Evolutionary conservation across 2,888 invertebrate species (phyloP).

Genomic region (Ophraella communa): DNA sequence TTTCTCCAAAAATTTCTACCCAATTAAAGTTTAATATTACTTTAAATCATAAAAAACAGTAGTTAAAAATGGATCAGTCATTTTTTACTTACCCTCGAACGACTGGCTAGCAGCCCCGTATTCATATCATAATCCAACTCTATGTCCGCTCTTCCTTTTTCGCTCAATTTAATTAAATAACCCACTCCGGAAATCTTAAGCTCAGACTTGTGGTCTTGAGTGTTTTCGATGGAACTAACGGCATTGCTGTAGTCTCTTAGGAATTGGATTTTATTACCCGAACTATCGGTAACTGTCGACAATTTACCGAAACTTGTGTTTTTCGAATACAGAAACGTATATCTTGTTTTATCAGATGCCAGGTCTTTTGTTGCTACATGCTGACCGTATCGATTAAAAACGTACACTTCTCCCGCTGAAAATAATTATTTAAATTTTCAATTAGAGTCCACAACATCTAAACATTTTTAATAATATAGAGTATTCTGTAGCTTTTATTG

Average conservation of each 20-base stretch:
- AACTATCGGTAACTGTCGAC: slow-evolving; percentile 91
- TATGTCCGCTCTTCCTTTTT: slow-evolving; percentile 88
- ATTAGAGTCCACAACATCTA: too few relatives aligned
- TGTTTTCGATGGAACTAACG: slow-evolving; percentile 93
- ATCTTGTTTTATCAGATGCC: slow-evolving; percentile 92
- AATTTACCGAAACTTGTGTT: slow-evolving; percentile 95
- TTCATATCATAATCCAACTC: slow-evolving; percentile 90
- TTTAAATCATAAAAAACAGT: too few relatives aligned
- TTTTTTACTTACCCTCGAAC: slow-evolving; percentile 72
- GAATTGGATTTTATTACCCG: slow-evolving; percentile 91
- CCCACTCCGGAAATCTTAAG: slow-evolving; percentile 92
- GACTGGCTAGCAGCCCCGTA: slow-evolving; percentile 83
- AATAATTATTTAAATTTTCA: too few relatives aligned
- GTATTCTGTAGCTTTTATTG: too few relatives aligned
- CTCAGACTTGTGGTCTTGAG: slow-evolving; percentile 91
- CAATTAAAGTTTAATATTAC: too few relatives aligned
- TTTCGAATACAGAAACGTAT: slow-evolving; percentile 96
- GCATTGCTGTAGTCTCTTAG: slow-evolving; percentile 90
- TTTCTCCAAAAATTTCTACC: too few relatives aligned
- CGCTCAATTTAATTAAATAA: slow-evolving; percentile 84
- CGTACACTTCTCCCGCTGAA: slow-evolving; percentile 72
- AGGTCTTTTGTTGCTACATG: slow-evolving; percentile 94
- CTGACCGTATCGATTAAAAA: slow-evolving; percentile 75
- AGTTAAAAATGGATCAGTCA: too few relatives aligned
- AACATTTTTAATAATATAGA: too few relatives aligned